These are phyloP conservation scores for Bedellia somnulentella DNA, from an alignment of 2,888 invertebrate genomes.

Conservation along the genomic window DNA sequence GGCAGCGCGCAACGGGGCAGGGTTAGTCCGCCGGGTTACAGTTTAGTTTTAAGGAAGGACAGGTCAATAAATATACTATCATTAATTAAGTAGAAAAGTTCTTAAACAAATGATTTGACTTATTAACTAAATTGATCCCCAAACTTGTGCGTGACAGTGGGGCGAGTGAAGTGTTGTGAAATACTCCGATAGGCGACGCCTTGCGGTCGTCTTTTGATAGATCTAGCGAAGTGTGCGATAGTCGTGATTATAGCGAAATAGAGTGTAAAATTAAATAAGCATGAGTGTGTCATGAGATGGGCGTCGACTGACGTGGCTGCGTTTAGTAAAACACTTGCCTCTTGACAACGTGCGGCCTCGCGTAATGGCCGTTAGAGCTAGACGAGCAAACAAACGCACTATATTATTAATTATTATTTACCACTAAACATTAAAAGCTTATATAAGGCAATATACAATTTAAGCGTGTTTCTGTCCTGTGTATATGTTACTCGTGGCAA, in stretches of 20 bases:
- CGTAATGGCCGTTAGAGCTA: constrained; percentile 61
- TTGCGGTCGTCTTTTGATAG: too few species aligned
- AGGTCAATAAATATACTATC: constrained; percentile 82
- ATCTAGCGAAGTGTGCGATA: too few species aligned
- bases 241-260: too few species aligned
- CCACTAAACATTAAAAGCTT: too few species aligned
- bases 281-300: constrained; percentile 59
- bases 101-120: constrained; percentile 7
- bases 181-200: too few species aligned
- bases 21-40: constrained; percentile 34
- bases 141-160: constrained; percentile 21
- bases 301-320: constrained; percentile 48
- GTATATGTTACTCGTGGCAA: too few species aligned
- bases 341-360: constrained; percentile 58
- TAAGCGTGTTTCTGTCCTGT: too few species aligned
- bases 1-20: constrained; percentile 25
- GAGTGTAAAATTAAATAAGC: too few species aligned
- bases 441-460: too few species aligned
- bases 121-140: constrained; percentile 7
- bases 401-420: constrained; percentile 19
- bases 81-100: constrained; percentile 56
- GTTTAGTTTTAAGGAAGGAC: constrained; percentile 74
- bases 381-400: constrained; percentile 44
- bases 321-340: constrained; percentile 63
- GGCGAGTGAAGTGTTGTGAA: constrained; percentile 21